Conservation (phyloP, 2,888 invertebrate genomes). For the Heliconius cydno region DNA sequence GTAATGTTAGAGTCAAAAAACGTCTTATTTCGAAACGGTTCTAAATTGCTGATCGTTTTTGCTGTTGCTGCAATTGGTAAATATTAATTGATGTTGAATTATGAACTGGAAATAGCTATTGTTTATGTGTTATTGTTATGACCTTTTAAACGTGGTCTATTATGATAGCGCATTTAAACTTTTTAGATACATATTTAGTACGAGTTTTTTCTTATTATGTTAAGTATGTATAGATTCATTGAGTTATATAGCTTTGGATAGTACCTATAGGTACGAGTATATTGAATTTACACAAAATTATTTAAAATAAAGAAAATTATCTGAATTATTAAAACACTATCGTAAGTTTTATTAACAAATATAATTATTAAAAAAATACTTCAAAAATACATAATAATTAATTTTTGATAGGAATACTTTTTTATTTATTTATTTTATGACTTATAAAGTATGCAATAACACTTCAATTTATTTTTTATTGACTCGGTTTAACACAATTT, state of each 20-base stretch:
- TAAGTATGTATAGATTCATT: too few species aligned
- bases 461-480: constrained; percentile 35
- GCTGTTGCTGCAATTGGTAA: background rate
- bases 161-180: too few species aligned
- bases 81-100: constrained; percentile 8
- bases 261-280: too few species aligned
- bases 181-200: too few species aligned
- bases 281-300: too few species aligned
- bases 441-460: constrained; percentile 3
- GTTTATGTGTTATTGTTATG: background rate
- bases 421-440: background rate
- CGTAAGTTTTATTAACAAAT: too few species aligned
- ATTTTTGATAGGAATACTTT: background rate
- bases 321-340: too few species aligned
- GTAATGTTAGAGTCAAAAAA: constrained; percentile 34
- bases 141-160: background rate
- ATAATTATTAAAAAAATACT: background rate
- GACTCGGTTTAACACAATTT: constrained; percentile 36
- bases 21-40: constrained; percentile 26
- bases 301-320: too few species aligned
- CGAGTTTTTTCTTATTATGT: too few species aligned
- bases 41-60: constrained; percentile 10
- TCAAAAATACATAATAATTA: background rate
- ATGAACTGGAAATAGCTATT: background rate
- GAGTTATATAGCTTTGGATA: too few species aligned